These are phyloP conservation scores for Macrosteles quadrilineatus DNA, from an alignment of 1,140 invertebrate genomes.

Conservation along the genomic window DNA sequence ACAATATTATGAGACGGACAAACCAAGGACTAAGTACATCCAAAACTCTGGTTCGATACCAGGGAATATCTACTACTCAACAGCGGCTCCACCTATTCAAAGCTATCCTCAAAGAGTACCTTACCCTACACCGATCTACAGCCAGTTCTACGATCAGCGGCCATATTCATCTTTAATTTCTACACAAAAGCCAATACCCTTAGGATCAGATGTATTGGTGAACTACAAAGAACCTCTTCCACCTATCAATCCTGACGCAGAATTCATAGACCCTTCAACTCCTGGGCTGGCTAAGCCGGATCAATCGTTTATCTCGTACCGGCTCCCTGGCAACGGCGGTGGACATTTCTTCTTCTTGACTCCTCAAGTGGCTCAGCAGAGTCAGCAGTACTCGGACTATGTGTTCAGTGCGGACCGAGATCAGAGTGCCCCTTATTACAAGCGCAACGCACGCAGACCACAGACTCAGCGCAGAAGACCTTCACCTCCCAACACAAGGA, in stretches of 20 bases:
- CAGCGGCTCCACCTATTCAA: background rate
- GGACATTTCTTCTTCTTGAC: conserved; percentile 77
- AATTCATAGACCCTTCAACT: conserved; percentile 50
- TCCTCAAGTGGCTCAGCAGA: conserved; percentile 57
- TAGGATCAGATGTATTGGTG: conserved; percentile 52
- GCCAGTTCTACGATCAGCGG: conserved; percentile 13
- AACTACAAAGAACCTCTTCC: conserved; percentile 57
- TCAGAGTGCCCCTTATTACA: conserved; percentile 9
- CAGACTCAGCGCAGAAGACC: conserved; percentile 12
- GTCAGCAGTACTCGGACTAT: conserved; percentile 5
- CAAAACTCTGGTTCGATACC: background rate
- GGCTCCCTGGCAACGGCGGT: conserved; percentile 64
- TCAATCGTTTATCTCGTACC: conserved; percentile 54
- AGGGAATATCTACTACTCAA: background rate
- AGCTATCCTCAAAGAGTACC: background rate
- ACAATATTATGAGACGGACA: conserved; percentile 8
- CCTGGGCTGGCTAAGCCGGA: conserved; percentile 48
- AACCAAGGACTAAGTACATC: background rate
- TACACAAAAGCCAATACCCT: conserved; percentile 44
- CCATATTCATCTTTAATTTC: background rate
- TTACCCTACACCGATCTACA: background rate
- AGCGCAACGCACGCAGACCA: conserved; percentile 22
- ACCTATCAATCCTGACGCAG: conserved; percentile 57
- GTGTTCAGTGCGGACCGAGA: background rate
- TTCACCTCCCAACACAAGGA: background rate